phyloP scores from a whole-genome alignment of 1,140 invertebrate species.

The Trypoxylus dichotomus region DNA sequence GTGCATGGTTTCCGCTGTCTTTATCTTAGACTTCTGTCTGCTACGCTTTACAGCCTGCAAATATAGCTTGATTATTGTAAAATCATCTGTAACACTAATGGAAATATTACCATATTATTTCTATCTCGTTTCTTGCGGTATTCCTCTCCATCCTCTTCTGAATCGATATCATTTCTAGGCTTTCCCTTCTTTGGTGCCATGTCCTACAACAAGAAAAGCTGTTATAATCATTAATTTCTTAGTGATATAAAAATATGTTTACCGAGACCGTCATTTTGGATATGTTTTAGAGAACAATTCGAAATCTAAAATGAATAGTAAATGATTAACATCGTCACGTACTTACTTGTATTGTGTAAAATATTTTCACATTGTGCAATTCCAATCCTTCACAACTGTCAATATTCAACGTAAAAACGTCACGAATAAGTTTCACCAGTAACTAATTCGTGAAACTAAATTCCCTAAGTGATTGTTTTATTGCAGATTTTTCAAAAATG shows the following conservation, averaged over 20 bases:
- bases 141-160: slow-evolving; percentile 73
- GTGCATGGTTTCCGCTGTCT: slow-evolving; percentile 78
- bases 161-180: slow-evolving; percentile 46
- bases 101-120: slow-evolving; percentile 74
- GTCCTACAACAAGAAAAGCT: slow-evolving; percentile 5
- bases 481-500: too few species aligned
- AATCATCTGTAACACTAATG: neutral
- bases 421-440: neutral
- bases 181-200: slow-evolving; percentile 49
- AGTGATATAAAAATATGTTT: neutral
- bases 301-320: neutral
- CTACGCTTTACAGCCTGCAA: slow-evolving; percentile 84
- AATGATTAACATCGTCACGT: neutral
- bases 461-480: too few species aligned
- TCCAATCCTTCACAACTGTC: slow-evolving; percentile 6
- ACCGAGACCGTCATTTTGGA: slow-evolving; percentile 10
- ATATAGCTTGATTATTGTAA: slow-evolving; percentile 27
- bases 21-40: slow-evolving; percentile 80
- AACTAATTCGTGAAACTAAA: neutral
- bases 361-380: slow-evolving; percentile 28
- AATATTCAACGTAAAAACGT: neutral
- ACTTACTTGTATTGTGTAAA: slow-evolving; percentile 28
- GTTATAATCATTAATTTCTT: neutral
- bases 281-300: neutral
- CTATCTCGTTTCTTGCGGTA: slow-evolving; percentile 78